Conservation (phyloP, 2,797 vertebrate genomes). For the Buceros bicornis region DNA sequence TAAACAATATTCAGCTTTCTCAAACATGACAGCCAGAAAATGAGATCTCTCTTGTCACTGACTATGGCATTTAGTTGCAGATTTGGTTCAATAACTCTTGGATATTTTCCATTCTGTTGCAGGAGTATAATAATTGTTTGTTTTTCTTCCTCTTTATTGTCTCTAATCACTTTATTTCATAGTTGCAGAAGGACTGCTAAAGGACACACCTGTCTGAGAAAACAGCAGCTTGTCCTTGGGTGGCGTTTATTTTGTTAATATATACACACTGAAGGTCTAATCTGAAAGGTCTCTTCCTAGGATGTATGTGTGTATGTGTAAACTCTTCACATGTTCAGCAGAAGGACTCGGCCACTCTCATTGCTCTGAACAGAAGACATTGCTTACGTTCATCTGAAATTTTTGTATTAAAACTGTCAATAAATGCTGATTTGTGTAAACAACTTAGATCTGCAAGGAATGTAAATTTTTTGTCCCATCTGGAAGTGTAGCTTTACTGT, state of each 20-base stretch:
- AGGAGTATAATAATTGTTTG: slow-evolving; percentile 74
- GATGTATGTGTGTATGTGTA: not conserved
- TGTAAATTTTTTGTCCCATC: not conserved
- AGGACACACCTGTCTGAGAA: slow-evolving; percentile 70
- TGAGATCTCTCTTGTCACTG: slow-evolving; percentile 75
- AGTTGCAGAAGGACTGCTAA: slow-evolving; percentile 70
- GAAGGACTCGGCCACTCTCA: not conserved
- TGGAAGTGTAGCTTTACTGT: not conserved
- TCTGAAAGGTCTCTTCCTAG: slow-evolving; percentile 13
- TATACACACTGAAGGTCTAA: slow-evolving; percentile 36
- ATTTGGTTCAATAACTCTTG: slow-evolving; percentile 76
- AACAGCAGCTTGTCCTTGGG: slow-evolving; percentile 64
- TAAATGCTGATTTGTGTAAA: slow-evolving; percentile 28
- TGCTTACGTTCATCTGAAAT: slow-evolving; percentile 1
- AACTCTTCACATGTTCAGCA: not conserved
- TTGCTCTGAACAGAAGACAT: not conserved
- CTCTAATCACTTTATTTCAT: slow-evolving; percentile 76
- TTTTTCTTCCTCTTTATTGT: slow-evolving; percentile 72
- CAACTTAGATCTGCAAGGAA: not conserved
- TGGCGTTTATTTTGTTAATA: slow-evolving; percentile 58
- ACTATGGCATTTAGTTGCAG: slow-evolving; percentile 76
- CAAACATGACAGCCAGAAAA: slow-evolving; percentile 79
- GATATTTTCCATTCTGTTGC: slow-evolving; percentile 73
- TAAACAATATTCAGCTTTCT: slow-evolving; percentile 54
- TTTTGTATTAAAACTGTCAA: slow-evolving; percentile 21